Conservation (phyloP, 2,888 invertebrate species). For the Drosophila infuscata region DNA sequence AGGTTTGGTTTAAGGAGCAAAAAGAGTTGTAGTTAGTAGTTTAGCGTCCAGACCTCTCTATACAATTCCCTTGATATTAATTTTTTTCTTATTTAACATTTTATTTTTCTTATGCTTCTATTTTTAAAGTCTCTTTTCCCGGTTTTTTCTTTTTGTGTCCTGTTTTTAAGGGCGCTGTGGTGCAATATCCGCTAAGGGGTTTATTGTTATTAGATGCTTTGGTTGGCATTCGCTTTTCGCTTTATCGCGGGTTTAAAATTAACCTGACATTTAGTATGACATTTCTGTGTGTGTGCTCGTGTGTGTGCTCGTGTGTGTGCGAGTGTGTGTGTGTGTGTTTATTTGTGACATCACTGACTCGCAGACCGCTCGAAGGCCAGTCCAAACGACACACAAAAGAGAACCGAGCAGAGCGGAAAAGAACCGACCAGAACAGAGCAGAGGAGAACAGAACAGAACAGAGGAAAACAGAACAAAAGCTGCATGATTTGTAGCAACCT, state of each 20-base stretch:
- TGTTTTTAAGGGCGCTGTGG: constrained; percentile 26
- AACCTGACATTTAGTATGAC: constrained; percentile 48
- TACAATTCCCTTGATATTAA: not conserved
- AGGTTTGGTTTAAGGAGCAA: not conserved
- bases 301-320: constrained; percentile 15
- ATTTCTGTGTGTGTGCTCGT: not conserved
- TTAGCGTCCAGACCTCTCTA: not conserved
- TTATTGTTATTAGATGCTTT: constrained; percentile 12
- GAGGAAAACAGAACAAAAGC: constrained; percentile 34
- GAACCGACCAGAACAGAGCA: not conserved
- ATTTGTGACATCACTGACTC: constrained; percentile 63
- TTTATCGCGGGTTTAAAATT: constrained; percentile 41
- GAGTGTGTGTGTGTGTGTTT: constrained; percentile 15
- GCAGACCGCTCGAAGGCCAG: constrained; percentile 60
- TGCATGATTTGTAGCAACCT: constrained; percentile 41
- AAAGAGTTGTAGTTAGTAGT: not conserved
- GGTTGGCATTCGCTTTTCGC: constrained; percentile 17
- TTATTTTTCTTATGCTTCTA: not conserved
- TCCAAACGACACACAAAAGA: constrained; percentile 20
- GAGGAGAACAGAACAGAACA: not conserved
- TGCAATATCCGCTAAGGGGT: constrained; percentile 2
- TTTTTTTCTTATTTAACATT: too few relatives aligned
- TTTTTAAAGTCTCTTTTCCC: not conserved
- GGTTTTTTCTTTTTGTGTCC: constrained; percentile 30
- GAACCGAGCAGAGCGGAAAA: not conserved